A percentile compares a stretch with the other conserved stretches of the same genome.
Conservation (phyloP, 2,113 vertebrate species). For the Trogon surrucura region DNA sequence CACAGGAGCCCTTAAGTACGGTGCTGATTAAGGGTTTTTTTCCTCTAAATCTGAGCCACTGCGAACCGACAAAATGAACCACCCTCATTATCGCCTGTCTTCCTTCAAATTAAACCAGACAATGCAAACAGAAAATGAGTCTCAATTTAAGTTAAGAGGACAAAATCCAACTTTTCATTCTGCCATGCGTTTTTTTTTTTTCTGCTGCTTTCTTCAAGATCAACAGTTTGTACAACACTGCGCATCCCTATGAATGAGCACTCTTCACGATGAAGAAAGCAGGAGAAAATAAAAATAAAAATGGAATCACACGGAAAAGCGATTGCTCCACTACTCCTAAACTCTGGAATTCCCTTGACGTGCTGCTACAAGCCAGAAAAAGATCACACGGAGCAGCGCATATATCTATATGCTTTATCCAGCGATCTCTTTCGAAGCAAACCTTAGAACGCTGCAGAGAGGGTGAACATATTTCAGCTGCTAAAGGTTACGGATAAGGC, state of each 20-base stretch:
- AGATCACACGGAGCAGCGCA: not conserved
- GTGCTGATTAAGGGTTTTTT: not conserved
- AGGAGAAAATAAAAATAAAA: too few species aligned
- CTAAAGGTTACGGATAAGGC: not conserved
- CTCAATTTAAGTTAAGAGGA: not conserved
- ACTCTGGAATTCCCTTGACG: not conserved
- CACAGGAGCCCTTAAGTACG: not conserved
- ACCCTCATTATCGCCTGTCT: not conserved
- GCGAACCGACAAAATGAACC: not conserved
- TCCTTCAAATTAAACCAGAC: conserved; percentile 6
- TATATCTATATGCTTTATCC: not conserved
- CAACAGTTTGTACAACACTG: not conserved
- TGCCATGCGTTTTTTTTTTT: accelerated
- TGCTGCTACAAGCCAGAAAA: not conserved
- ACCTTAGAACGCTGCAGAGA: not conserved
- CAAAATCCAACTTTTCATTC: not conserved
- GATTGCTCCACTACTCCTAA: not conserved
- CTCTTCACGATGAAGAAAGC: not conserved
- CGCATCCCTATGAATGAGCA: not conserved
- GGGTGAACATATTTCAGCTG: not conserved
- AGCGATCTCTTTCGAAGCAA: not conserved
- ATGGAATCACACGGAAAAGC: not conserved
- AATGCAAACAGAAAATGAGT: not conserved
- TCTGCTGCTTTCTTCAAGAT: not conserved
- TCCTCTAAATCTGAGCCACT: not conserved